Evolutionary conservation across 2,888 invertebrate species (phyloP), one percentile per base, ranked within the genome.

Genomic region (Drosophila borealis): DNA sequence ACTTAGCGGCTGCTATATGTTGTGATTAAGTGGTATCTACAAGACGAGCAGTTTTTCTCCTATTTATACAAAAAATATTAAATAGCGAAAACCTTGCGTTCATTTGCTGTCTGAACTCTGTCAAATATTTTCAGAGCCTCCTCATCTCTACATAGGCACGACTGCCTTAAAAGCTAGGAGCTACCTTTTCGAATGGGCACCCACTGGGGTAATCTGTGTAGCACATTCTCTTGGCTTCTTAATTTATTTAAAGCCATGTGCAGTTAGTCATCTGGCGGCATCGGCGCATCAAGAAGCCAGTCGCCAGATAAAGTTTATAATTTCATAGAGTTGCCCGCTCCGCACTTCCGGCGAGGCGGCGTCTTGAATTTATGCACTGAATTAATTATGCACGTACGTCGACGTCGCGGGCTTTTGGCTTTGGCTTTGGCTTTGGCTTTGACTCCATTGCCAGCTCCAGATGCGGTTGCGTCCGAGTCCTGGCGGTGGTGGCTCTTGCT

Each of bases 381-480:
- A 89, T 86, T 89, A 89, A 86, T 86, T 86, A 86, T 89, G 86
- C 85, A 81, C 85, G 89, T 80, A 86, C 89, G 85, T 68, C 37
- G 57, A 33, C 55, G 44, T 53, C 51, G 54, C 57, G 45, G 57
- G 56, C 25, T 68, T 65, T 39, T 69, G 70, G 63, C 68, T 62
- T 74, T 74, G 63, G 56, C 68, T 62, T 70, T 74, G 53, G 48
- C 56, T 70, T 65, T 65, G 63, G 56, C 53, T 46, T 63, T 53
- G 49, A 10, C 54, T 50, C 42, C 41, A 13, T 9, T 33, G 54
- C 63, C 57, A 33, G 39, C 49, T 54, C 36, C 51, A 45, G 48
- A n/a, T 68, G 51, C n/a, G 46, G 36, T 17, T 34, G 25, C 34
- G 68, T 72, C 68, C 72, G 64, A 77, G n/a, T 51, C 17, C 36